Evolutionary conservation across 1,140 invertebrate genomes (phyloP).

Genomic region (Rhizoglyphus robini): DNA sequence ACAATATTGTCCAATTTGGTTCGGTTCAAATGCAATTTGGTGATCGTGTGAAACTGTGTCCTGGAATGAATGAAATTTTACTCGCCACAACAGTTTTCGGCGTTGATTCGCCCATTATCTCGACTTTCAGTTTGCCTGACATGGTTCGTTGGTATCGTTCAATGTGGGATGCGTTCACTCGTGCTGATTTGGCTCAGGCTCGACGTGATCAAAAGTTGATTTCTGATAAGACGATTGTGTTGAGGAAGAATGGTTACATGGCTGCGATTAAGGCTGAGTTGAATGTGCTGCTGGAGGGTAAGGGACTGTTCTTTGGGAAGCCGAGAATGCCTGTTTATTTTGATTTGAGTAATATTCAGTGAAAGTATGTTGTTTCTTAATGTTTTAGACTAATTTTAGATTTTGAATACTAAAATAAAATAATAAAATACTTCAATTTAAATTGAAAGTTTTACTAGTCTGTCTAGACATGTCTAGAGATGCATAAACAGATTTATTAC

Average conservation of each 20-base stretch:
- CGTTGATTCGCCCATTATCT: conserved; percentile 1
- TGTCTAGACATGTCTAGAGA: no score
- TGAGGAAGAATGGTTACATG: neutral
- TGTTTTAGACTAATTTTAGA: no score
- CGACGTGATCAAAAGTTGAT: neutral
- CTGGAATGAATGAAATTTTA: conserved; percentile 30
- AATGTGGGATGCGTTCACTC: neutral
- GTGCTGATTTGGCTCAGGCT: neutral
- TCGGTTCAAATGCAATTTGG: conserved; percentile 25
- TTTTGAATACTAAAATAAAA: no score
- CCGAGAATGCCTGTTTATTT: conserved; percentile 8
- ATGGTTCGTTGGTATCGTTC: neutral
- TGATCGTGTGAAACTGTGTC: conserved; percentile 29
- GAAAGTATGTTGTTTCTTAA: no score
- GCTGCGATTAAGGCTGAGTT: conserved; percentile 1
- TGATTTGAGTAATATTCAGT: no score
- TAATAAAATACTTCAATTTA: no score
- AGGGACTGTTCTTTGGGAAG: neutral
- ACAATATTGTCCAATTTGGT: conserved; percentile 29
- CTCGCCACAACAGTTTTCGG: neutral
- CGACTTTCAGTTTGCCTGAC: conserved; percentile 11
- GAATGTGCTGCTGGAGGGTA: neutral
- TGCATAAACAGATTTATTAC: no score
- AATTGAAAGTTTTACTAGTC: no score
- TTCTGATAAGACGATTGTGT: neutral